Evolutionary conservation across 2,888 invertebrate species (phyloP).

Genomic region (Camponotus fellah): DNA sequence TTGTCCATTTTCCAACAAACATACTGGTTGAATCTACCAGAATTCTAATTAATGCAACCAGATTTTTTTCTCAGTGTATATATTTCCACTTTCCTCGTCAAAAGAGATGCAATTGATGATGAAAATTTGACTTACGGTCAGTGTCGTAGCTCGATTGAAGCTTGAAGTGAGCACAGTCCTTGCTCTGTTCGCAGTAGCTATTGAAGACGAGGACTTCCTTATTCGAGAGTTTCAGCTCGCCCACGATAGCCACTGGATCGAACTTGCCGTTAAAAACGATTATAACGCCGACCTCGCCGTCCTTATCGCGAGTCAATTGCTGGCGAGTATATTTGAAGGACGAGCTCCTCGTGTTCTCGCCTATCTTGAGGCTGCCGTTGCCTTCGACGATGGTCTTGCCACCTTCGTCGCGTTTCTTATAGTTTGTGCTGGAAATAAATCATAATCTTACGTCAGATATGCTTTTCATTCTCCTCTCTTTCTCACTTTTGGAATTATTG

Average conservation of each 20-base stretch:
- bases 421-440: slow-evolving; percentile 88
- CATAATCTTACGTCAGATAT: slow-evolving; percentile 53
- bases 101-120: not conserved
- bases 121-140: slow-evolving; percentile 75
- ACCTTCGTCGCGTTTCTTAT: slow-evolving; percentile 88
- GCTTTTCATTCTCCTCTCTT: not conserved
- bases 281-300: slow-evolving; percentile 90
- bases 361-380: slow-evolving; percentile 91
- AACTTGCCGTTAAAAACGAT: slow-evolving; percentile 90
- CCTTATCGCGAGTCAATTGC: slow-evolving; percentile 87
- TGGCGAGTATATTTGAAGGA: slow-evolving; percentile 92
- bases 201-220: slow-evolving; percentile 91
- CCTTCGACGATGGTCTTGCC: slow-evolving; percentile 92
- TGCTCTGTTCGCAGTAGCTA: slow-evolving; percentile 93
- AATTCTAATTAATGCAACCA: no score
- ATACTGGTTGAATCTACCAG: no score
- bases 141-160: slow-evolving; percentile 87
- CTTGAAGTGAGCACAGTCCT: slow-evolving; percentile 92
- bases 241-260: slow-evolving; percentile 90
- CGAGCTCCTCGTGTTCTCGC: slow-evolving; percentile 90
- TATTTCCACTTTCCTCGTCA: not conserved
- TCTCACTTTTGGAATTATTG: not conserved
- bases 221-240: slow-evolving; percentile 91
- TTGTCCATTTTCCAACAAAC: no score
- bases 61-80: no score